These are phyloP conservation scores for Pheosia gnoma DNA, from an alignment of 2,888 invertebrate species.

Conservation along the genomic window DNA sequence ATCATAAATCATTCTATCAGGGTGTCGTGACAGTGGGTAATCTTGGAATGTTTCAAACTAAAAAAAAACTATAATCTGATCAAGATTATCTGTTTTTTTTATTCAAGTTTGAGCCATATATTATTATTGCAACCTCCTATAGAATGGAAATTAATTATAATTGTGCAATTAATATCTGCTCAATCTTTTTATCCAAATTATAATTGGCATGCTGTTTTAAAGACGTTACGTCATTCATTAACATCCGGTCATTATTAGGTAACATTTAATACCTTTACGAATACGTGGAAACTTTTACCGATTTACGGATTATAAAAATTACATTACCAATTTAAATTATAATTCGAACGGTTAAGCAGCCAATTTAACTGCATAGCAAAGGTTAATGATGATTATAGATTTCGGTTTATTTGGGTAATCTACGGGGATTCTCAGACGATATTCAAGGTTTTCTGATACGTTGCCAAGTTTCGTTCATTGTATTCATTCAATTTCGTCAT, in stretches of 20 bases:
- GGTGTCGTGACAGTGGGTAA: not conserved
- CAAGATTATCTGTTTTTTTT: too few species aligned
- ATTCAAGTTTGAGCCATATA: too few species aligned
- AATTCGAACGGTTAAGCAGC: not conserved
- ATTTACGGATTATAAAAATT: not conserved
- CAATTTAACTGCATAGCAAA: not conserved
- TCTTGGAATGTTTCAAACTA: conserved; percentile 1
- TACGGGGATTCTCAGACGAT: not conserved
- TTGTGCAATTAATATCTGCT: too few species aligned
- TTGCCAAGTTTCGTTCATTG: not conserved
- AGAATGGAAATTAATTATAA: too few species aligned
- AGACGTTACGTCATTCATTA: not conserved
- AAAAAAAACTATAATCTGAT: too few species aligned
- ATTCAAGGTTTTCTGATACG: not conserved
- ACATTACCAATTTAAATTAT: not conserved
- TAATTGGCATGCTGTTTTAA: not conserved
- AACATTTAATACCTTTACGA: not conserved
- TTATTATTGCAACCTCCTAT: too few species aligned
- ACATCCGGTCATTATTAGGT: not conserved
- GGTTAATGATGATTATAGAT: not conserved
- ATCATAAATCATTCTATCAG: conserved; percentile 3
- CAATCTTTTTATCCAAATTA: not conserved
- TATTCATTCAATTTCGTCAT: not conserved
- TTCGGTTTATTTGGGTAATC: not conserved
- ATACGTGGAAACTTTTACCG: not conserved